Evolutionary conservation across 2,888 invertebrate genomes (phyloP).

Genomic region (Drosophila recens): DNA sequence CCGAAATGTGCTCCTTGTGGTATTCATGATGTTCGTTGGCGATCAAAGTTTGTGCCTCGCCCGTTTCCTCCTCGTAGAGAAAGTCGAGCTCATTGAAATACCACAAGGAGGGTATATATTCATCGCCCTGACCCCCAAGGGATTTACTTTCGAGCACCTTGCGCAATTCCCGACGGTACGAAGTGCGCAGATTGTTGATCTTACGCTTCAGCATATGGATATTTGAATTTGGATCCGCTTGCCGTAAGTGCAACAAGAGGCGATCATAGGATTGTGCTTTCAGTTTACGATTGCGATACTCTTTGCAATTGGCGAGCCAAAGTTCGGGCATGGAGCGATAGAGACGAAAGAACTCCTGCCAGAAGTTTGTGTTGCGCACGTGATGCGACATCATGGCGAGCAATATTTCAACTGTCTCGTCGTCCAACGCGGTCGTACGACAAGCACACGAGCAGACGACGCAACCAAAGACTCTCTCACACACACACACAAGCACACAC

Average conservation of each 20-base stretch:
- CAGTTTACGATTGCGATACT: conserved; percentile 57
- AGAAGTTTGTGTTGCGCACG: conserved; percentile 46
- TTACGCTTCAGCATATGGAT: conserved; percentile 65
- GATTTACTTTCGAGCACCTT: conserved; percentile 54
- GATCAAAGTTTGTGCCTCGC: conserved; percentile 38
- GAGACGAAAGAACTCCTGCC: conserved; percentile 59
- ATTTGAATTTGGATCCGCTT: conserved; percentile 43
- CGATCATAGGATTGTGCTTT: conserved; percentile 49
- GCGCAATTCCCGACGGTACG: conserved; percentile 68
- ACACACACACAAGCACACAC: neutral
- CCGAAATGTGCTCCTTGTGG: conserved; percentile 5
- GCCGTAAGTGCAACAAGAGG: conserved; percentile 39
- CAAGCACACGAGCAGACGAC: conserved; percentile 10
- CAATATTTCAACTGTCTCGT: conserved; percentile 39
- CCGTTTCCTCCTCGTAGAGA: conserved; percentile 59
- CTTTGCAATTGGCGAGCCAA: conserved; percentile 48
- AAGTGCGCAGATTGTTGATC: conserved; percentile 71
- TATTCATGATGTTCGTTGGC: conserved; percentile 3
- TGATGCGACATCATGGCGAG: conserved; percentile 50
- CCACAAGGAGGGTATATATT: conserved; percentile 61
- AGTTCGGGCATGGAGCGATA: conserved; percentile 69
- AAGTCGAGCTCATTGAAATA: conserved; percentile 69
- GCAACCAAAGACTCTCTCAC: neutral
- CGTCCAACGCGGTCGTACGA: conserved; percentile 36
- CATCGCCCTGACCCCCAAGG: conserved; percentile 11